A percentile compares a stretch with the other conserved stretches of the same genome.
These are phyloP conservation scores for Eulemur macaco DNA, from an alignment of 2,113 vertebrate genomes.

Conservation along the genomic window DNA sequence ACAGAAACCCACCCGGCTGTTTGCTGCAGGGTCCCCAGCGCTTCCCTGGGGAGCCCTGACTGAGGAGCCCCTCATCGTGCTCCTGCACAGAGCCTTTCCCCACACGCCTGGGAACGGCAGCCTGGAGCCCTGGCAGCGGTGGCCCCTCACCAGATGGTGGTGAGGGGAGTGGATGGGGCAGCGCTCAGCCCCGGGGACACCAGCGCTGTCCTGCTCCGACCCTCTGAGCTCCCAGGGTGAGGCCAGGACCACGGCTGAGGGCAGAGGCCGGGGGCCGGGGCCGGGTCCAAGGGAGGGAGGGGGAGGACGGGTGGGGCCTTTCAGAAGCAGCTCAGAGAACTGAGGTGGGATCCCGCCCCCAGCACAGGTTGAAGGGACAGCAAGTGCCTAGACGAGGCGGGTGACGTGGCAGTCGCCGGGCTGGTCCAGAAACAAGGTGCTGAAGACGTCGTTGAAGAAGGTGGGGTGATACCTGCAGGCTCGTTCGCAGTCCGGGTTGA, in stretches of 20 bases:
- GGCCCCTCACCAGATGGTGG: fast-evolving
- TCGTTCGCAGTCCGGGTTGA: constrained; percentile 95
- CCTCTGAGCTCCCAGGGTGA: neutral
- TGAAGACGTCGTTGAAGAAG: constrained; percentile 97
- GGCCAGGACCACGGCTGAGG: fast-evolving
- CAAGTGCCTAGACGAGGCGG: constrained; percentile 81
- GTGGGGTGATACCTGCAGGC: constrained; percentile 94
- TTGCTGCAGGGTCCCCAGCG: neutral
- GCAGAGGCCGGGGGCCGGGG: neutral
- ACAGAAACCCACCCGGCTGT: neutral
- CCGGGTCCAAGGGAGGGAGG: neutral
- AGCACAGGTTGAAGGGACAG: neutral
- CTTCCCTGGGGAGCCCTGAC: neutral
- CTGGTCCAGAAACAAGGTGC: constrained; percentile 93
- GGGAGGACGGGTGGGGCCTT: fast-evolving
- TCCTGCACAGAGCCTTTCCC: fast-evolving
- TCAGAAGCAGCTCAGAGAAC: constrained; percentile 67
- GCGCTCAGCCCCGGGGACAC: neutral
- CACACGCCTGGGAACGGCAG: neutral
- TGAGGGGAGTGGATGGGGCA: no score
- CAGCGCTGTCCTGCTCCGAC: neutral
- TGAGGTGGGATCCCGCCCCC: constrained; percentile 39
- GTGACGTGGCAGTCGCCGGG: constrained; percentile 86
- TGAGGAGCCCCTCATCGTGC: fast-evolving
- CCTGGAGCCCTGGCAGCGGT: neutral